Conservation (phyloP, 1,140 invertebrate species). For the Trichonephila clavipes region DNA sequence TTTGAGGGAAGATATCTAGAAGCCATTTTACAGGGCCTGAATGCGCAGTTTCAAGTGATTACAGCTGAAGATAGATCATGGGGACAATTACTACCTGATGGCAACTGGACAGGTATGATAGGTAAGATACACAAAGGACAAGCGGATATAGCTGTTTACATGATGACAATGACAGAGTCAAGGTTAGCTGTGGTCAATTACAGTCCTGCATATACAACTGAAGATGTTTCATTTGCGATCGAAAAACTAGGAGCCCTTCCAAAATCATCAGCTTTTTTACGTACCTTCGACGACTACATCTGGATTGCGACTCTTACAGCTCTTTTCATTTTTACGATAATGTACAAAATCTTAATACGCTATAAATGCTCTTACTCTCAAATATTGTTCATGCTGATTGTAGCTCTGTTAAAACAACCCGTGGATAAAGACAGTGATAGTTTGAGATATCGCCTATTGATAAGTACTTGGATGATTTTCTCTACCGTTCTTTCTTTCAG, state of each 20-base stretch:
- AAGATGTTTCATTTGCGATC: background rate
- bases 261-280: background rate
- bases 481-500: background rate
- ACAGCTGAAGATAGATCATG: background rate
- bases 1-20: background rate
- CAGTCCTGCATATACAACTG: background rate
- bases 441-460: background rate
- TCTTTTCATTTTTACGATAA: background rate
- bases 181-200: conserved; percentile 13
- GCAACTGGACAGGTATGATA: conserved; percentile 60
- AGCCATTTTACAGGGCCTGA: background rate
- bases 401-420: background rate
- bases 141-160: conserved; percentile 11
- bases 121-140: conserved; percentile 11
- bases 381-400: background rate
- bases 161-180: background rate
- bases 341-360: background rate
- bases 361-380: background rate
- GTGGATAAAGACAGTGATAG: too few relatives aligned
- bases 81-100: background rate
- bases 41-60: background rate
- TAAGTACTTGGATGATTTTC: background rate
- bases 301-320: background rate
- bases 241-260: background rate
- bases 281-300: background rate